Percentiles rank a stretch among this genome's conserved stretches.
These are phyloP conservation scores for Neopipo cinnamomea DNA, from an alignment of 2,113 vertebrate genomes.

Conservation along the genomic window DNA sequence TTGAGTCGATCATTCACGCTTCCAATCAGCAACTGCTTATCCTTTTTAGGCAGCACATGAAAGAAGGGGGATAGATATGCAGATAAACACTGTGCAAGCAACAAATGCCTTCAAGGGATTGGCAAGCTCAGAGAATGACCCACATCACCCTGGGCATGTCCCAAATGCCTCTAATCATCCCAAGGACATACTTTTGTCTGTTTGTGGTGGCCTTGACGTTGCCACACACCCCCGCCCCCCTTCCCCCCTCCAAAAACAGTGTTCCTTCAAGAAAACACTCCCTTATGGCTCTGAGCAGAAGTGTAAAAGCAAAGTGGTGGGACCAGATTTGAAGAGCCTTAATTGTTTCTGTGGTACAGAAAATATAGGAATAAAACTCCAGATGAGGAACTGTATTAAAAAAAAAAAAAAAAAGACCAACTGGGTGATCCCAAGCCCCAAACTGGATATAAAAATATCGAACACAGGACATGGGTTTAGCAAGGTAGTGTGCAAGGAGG, in stretches of 20 bases:
- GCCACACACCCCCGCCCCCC: neutral
- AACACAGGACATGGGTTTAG: neutral
- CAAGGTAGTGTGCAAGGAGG: rapidly evolving
- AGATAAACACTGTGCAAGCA: neutral
- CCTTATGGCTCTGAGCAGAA: neutral
- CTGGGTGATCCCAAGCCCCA: neutral
- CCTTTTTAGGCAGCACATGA: neutral
- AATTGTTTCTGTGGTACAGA: neutral
- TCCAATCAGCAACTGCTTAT: neutral
- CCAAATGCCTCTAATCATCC: neutral
- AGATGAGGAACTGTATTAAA: neutral
- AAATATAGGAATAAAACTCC: neutral
- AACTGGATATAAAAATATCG: rapidly evolving
- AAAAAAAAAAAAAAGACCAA: neutral
- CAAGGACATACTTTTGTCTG: neutral
- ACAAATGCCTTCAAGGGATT: neutral
- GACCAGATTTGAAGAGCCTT: neutral
- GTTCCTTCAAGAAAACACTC: neutral
- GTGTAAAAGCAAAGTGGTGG: neutral
- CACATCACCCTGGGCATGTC: neutral
- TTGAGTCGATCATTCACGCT: neutral
- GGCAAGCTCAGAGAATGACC: neutral
- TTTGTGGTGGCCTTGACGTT: neutral
- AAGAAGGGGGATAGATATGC: neutral
- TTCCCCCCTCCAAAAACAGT: neutral